Evolutionary conservation across 30 jellyfish, hydroid and myxozoan species (phyloP), one percentile per base, ranked within the genome.

Genomic region (Morbakka virulenta): DNA sequence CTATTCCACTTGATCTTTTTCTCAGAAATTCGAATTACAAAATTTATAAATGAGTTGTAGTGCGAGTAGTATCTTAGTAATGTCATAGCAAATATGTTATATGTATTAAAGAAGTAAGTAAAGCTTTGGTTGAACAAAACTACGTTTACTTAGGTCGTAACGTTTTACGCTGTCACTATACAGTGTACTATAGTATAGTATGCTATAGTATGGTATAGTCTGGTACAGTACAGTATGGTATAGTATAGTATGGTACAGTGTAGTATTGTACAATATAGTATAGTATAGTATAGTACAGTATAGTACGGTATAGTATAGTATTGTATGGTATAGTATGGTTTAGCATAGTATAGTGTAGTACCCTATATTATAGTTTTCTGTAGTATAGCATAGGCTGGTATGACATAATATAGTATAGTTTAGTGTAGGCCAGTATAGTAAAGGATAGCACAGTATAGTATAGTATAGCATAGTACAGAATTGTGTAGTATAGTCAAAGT

Each of bases 251-350:
- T 41, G 17, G 13, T 41, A 41, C 17, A 41, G 71, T 57, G 31
- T 57, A 13, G 71, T 57, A 28, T 65, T 20, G 77, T 65, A 28
- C 28, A 14, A 65, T 4, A 28, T 65, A 14, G 77, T 65, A 28
- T 65, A 14, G 77, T 65, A 28, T 65, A 11, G 77, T 65, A 28
- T 65, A 14, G 77, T 65, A 28, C 28, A 14, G 77, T 65, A 28
- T 65, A 14, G 77, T 65, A 28, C 28, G 11, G 77, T 28, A 28
- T 65, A 14, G 77, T 28, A 65, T 65, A 14, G 77, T 28, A 65
- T 65, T 20, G 77, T 28, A 65, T 65, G 65, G 77, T 28, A 65
- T 57, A 24, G 71, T 22, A 57, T 57, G 26, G 71, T 57, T 4
- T 57, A 24, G 26, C 22, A 22, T 57, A 24, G 71, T 4, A 22